Base-by-base conservation (phyloP, 2,888 invertebrate species). In the Phaedon cochleariae region DNA sequence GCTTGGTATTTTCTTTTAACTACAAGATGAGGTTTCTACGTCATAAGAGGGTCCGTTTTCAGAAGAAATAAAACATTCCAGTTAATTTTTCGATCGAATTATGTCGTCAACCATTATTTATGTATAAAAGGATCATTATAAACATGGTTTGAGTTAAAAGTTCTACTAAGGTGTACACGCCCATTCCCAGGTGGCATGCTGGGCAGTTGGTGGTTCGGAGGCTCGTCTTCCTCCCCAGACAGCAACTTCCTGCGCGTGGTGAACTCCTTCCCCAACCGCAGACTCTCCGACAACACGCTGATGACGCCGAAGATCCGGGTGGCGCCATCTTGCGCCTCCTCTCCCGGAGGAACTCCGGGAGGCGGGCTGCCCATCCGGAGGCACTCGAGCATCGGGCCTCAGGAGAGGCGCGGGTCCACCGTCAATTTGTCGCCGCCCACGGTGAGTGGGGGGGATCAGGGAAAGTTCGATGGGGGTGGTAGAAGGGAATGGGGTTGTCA, bases 331-430 rank as follows among this genome's bases (percentile, higher is more conserved):
- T 94, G 94, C 82, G 93, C 94, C 10, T 94, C 94, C 2, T 94
- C 94, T 0, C 92, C 92, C 0, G 91, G 91, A 3, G 84, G 84
- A 12, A 89, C 88, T 1, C 91, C 93, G 5, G 90, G 90, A 63
- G 90, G 90, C 60, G 93, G 93, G 0, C 84, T 96, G 66, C 95
- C 95, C 15, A 91, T 92, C 34, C 89, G 96, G 59, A 90, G 96
- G 21, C 96, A 96, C 83, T 96, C 95, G 62, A 95, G 94, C 84
- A 95, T 95, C 76, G 95, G 95, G 20, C 94, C 95, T 0, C 95
- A 95, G 80, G 95, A 96, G 81, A 89, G 95, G 69, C 90, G 94
- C 59, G 91, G 91, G 62, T 94, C 94, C 12, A 90, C 91, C 67
- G 91, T 92, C 73, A 94, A 95, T 85, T 86, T 95, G 67, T 95